Evolutionary conservation across 2,113 vertebrate species (phyloP).

Genomic region (Barbus barbus): DNA sequence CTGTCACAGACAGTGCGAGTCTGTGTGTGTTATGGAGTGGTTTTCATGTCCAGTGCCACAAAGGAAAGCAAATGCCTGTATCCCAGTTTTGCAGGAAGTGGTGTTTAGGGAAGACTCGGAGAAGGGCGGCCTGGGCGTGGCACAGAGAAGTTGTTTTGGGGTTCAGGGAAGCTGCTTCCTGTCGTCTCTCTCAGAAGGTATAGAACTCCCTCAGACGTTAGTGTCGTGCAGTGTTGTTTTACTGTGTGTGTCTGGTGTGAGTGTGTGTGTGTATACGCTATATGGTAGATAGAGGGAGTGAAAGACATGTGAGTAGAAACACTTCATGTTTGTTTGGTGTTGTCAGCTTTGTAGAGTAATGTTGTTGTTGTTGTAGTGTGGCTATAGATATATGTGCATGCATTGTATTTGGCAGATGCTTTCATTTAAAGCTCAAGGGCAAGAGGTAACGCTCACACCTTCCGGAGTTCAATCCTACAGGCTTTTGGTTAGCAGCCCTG

Average conservation of each 20-base stretch:
- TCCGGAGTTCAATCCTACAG: neutral
- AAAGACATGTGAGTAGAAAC: neutral
- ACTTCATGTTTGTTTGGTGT: conserved; percentile 31
- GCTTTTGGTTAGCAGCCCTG: neutral
- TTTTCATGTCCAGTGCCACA: conserved; percentile 37
- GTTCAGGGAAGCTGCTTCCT: conserved; percentile 84
- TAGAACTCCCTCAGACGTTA: conserved; percentile 25
- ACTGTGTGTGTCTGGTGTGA: conserved; percentile 45
- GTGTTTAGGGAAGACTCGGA: conserved; percentile 82
- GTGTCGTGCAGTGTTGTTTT: conserved; percentile 44
- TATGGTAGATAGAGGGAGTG: neutral
- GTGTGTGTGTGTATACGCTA: conserved; percentile 49
- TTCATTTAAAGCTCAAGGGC: conserved; percentile 1
- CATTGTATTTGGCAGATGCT: conserved; percentile 1
- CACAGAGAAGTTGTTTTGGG: conserved; percentile 80
- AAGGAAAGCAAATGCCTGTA: conserved; percentile 44
- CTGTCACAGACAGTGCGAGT: neutral
- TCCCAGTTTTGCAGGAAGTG: conserved; percentile 81
- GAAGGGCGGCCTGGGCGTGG: conserved; percentile 78
- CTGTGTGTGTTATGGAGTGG: conserved; percentile 11
- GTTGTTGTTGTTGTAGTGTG: conserved; percentile 45
- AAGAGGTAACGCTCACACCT: neutral
- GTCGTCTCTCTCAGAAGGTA: conserved; percentile 81
- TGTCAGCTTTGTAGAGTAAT: conserved; percentile 19
- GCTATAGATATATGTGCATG: conserved; percentile 54